Base-by-base conservation (phyloP, 2,797 vertebrate genomes). In the Knipowitschia caucasica region DNA sequence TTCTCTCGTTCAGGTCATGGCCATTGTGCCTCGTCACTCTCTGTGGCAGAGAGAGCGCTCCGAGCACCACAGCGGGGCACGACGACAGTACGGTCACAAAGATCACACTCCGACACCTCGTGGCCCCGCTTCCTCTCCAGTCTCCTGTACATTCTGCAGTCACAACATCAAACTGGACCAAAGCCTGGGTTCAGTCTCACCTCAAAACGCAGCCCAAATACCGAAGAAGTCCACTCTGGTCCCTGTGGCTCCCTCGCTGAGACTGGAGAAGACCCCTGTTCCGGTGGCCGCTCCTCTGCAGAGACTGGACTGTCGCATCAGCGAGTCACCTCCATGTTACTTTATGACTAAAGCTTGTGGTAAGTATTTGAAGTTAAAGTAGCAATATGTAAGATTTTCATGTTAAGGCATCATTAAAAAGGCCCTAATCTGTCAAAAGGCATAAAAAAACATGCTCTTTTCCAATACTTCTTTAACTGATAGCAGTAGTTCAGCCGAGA, bases 21-120 rank as follows among this genome's bases (percentile, higher is more conserved):
- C 92, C 60, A 95, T 99, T 3, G 87, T 91, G 59, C 92, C 95
- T 30, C 87, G 90, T 43, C 94, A 98, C 73, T 92, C 88, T 0
- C 74, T 89, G 63, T 99, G 96, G 96, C 91, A 93, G 73, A 89
- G 94, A 4, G 91, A 92, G 66, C 91, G 95, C 2, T 89, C 92
- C 0, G 56, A 76, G 56, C 89, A 92, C 69, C 95, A 98, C 79
- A 93, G 95, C 0, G 94, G 95, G 3, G 94, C 94, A 5, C 74
- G 89, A 59, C 89, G 95, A 44, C 87, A 80, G 21, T 93, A 93
- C 3, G 33, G 46, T 2, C 70, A 67, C n/a, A 15, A 25, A 11
- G 62, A 83, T 0, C 44, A 67, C 3, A 46, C 67, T 2, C 71
- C 64, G 2, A 38, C 90, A 17, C 94, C 93, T 1, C 91, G 88